Evolutionary conservation across 2,113 vertebrate genomes (phyloP).

Genomic region (Acanthisitta chloris): DNA sequence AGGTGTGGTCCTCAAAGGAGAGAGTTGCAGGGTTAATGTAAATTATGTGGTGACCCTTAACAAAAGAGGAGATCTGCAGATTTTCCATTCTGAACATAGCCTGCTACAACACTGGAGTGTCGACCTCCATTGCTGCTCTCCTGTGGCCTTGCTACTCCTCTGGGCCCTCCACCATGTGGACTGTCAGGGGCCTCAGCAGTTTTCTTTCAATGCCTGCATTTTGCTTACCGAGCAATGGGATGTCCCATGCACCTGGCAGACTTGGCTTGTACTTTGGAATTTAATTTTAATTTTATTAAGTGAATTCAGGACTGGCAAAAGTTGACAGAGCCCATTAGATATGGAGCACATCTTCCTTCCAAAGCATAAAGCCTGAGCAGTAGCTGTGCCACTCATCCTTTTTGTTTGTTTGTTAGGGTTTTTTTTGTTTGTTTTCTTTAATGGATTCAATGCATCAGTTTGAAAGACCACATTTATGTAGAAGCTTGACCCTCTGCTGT

Average conservation of each 20-base stretch:
- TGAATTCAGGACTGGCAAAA: constrained; percentile 11
- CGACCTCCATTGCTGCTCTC: background rate
- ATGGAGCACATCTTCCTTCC: background rate
- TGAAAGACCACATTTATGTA: background rate
- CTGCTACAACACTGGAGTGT: background rate
- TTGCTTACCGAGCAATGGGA: background rate
- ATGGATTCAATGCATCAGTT: background rate
- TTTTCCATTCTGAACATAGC: background rate
- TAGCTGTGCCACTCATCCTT: background rate
- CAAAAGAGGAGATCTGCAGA: background rate
- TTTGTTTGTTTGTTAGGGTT: background rate
- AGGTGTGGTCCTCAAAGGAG: background rate
- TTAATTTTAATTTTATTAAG: constrained; percentile 57
- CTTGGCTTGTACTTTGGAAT: constrained; percentile 20
- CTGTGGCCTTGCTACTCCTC: background rate
- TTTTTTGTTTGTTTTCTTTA: background rate
- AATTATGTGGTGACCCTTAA: background rate
- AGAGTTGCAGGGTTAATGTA: background rate
- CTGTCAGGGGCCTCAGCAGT: background rate
- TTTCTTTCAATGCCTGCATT: background rate
- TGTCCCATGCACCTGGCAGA: constrained; percentile 19
- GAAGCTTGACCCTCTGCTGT: background rate
- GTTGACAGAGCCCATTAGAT: background rate
- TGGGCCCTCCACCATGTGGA: background rate
- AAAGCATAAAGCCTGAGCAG: background rate